Evolutionary conservation across 2,797 vertebrate species (phyloP), one percentile per base, ranked within the genome.

Genomic region (Cynodonichthys magdalenae): DNA sequence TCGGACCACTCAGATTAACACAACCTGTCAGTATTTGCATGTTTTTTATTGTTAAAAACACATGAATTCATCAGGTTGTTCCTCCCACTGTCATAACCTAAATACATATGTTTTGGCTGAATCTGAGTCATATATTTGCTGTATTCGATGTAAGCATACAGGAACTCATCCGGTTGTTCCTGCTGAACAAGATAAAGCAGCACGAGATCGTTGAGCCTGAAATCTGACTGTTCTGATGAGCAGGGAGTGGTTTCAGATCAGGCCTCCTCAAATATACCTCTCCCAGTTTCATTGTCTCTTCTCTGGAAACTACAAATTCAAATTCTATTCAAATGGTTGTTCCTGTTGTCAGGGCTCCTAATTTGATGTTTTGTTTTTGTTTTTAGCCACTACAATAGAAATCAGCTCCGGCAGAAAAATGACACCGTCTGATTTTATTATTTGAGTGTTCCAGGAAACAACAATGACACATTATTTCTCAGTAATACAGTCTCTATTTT

Each of bases 271-370:
- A 48, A 58, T 47, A 46, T 7, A n/a, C 19, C 42, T 70, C 20
- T 46, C 18, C 3, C 14, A 20, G 4, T 42, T 17, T 4, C 41
- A 0, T 27, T 15, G 36, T 3, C 36, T 11, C 36, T 10, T 11
- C 7, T 56, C 11, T 2, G 0, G 39, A 63, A 63, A 34, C 42
- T 7, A 6, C 0, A 0, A 42, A 86, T 83, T 85, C 52, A 88
- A 84, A 86, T 71, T 17, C 0, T 15, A 87, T 82, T 86, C 68
- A 87, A 82, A 87, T 79, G 7, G 41, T 41, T n/a, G 1, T 1
- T 0, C 9, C 9, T 0, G 18, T 2, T 27, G 20, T 29, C 15
- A 39, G 0, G 4, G 28, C 14, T 19, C 29, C 1, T 3, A 11
- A 17, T 36, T 11, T 12, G 2, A 12, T 51, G n/a, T 0, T 41